Evolutionary conservation across 2,797 vertebrate genomes (phyloP), one percentile per base, ranked within the genome.

Genomic region (Sebastes cheni): DNA sequence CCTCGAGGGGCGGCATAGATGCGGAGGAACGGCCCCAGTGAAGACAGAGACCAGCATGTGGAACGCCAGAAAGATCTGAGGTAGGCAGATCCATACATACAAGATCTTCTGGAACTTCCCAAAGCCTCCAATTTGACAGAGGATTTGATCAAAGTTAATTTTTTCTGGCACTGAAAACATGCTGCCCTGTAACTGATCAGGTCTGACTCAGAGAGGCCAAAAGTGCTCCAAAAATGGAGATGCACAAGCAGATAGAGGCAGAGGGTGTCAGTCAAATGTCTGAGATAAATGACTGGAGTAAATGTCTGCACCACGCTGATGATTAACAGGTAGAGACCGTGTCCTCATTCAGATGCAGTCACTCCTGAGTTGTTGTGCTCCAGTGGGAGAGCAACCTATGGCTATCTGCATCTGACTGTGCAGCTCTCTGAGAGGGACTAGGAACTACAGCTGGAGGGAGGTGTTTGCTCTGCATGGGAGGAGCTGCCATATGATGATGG

Each of bases 11-110:
- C 81, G 89, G 73, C 95, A 95, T 25, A 89, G 54, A 85, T 95
- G 94, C 46, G 93, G 93, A 68, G 94, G 94, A 22, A 93, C 90
- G 0, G 94, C 95, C 6, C 91, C 92, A 1, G 93, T 93, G 87
- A 95, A 95, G 71, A 95, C 46, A 0, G 94, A 94, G 25, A 94
- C 86, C 72, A 95, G 87, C 94, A 94, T 95, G 86, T 95, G 95
- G 77, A 95, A 95, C 0, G 93, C 95, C 85, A 95, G 85, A 50
- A 95, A 93, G 78, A 95, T 93, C 83, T 95, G 94, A 34, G 94
- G 94, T 22, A 95, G 66, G 79, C 93, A 95, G 79, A 95, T 95
- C 95, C 94, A 95, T 36, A 95, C 72, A 68, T 94, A 95, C 85
- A 95, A 64, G 62, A 80, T 80, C 87, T 95, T 95, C 94, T 95